A percentile compares a stretch with the other conserved stretches of the same genome.
phyloP scores from a whole-genome alignment of 1,140 invertebrate genomes.

The Trachelipus rathkii region DNA sequence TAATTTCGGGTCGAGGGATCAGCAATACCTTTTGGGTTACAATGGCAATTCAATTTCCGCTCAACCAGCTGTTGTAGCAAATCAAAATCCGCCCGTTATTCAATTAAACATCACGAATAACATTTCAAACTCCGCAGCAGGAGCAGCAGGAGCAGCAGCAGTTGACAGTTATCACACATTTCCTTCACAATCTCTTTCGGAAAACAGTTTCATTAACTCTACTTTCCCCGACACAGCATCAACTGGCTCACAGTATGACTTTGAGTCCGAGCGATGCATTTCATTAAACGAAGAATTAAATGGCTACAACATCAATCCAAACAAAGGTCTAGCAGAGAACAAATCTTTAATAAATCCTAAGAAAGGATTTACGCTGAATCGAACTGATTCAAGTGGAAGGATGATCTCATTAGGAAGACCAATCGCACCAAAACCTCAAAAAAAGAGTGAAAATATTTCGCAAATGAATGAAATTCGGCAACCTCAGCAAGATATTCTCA shows the following conservation, averaged over 20 bases:
- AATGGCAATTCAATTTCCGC: background rate
- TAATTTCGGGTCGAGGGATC: background rate
- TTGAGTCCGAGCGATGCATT: no score
- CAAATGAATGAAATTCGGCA: background rate
- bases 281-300: no score
- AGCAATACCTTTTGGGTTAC: background rate
- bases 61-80: background rate
- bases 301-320: no score
- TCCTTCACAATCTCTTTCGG: background rate
- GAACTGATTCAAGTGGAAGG: no score
- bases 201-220: background rate
- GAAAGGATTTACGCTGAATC: no score
- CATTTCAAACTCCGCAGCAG: background rate
- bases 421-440: background rate
- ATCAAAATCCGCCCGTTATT: background rate
- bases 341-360: no score
- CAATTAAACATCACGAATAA: slow-evolving; percentile 4
- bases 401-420: background rate
- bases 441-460: background rate
- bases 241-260: background rate
- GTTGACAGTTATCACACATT: background rate
- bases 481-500: background rate
- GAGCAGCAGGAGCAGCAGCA: background rate
- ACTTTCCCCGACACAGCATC: background rate
- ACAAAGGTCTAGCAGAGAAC: no score